Conservation (phyloP, 2,888 invertebrate genomes). For the Chelonus formosanus region DNA sequence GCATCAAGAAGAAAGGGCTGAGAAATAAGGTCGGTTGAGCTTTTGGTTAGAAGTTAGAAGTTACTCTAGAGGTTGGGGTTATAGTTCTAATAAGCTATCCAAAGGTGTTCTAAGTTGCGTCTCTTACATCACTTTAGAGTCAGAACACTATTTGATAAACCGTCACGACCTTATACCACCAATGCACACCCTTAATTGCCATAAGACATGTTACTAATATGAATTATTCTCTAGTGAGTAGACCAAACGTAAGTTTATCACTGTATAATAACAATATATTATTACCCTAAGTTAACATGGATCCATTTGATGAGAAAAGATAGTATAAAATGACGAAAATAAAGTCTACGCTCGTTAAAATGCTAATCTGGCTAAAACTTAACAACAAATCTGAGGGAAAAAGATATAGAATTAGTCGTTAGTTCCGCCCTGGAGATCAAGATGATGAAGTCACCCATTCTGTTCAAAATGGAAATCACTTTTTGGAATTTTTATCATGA, state of each 20-base stretch:
- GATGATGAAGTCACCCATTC: constrained; percentile 50
- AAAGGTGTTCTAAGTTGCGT: background rate
- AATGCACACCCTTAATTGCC: constrained; percentile 5
- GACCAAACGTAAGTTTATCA: background rate
- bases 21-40: no score
- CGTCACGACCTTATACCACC: constrained; percentile 17
- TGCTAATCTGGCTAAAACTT: constrained; percentile 19
- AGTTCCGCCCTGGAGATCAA: constrained; percentile 58
- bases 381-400: constrained; percentile 12
- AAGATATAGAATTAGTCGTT: constrained; percentile 58
- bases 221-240: no score
- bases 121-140: constrained; percentile 13
- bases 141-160: constrained; percentile 29
- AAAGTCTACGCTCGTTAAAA: constrained; percentile 27
- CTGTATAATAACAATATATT: constrained; percentile 23
- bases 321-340: constrained; percentile 10
- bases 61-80: no score
- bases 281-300: constrained; percentile 4
- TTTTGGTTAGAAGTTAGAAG: no score
- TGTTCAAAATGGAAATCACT: background rate
- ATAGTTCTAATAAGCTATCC: background rate
- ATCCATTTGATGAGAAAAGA: constrained; percentile 1
- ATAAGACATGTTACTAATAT: background rate
- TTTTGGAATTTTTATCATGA: no score
- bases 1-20: no score